Base-by-base conservation (phyloP, 2,113 vertebrate species). In the Columba janthina region DNA sequence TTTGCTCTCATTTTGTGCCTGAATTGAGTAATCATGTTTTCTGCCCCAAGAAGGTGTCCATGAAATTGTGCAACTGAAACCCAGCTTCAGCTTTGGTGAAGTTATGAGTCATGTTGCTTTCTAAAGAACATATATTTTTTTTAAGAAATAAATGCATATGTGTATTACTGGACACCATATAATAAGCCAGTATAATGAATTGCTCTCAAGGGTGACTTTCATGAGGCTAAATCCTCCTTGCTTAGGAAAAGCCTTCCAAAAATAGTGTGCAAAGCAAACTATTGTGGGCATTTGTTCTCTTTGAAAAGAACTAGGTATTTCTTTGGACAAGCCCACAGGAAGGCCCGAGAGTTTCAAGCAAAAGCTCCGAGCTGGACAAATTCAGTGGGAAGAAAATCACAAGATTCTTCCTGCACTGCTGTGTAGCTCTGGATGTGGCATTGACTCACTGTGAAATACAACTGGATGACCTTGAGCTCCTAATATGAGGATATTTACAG, bases 21-120 rank as follows among this genome's bases (percentile, higher is more conserved):
- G 46, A 73, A 28, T 53, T 77, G 25, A 15, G 28, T 51, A 22
- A 36, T 53, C 5, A 2, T 61, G 53, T 60, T n/a, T 40, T 46
- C 44, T 19, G 25, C n/a, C 44, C 48, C n/a, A 58, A 24, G 0
- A 0, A 80, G 7, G 19, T 72, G 32, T 36, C 36, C 4, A 0
- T 66, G 51, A 76, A 84, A 77, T 34, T 13, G 25, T 36, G 20
- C 42, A 62, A 5, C 34, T 44, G 61, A 46, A 64, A 61, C 24
- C 54, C 66, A 50, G 2, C 20, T 79, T 58, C 28, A 77, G 75
- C 36, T 80, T 48, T 48, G 84, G 51, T 31, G 56, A 66, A 80
- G 31, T 53, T 62, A 16, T 6, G 28, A 74, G 36, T 75, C 25
- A 22, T 0, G 0, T 40, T 90, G 18, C 60, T 3, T 0, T 36